Conservation (phyloP, 1,140 invertebrate genomes). For the Mylabris phalerata region DNA sequence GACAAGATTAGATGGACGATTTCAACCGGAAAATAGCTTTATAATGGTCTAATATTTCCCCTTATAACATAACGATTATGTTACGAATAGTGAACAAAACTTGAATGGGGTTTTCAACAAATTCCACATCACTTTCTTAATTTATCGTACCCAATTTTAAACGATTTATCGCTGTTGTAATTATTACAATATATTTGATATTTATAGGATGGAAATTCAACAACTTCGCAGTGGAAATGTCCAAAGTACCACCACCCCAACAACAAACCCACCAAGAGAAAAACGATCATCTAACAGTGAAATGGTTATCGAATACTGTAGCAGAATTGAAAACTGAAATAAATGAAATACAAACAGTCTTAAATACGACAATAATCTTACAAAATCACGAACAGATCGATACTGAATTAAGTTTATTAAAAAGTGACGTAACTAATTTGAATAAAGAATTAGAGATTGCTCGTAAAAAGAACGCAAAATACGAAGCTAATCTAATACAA, state of each 20-base stretch:
- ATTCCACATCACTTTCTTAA: too few species aligned
- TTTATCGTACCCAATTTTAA: too few species aligned
- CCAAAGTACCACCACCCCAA: conserved; percentile 9
- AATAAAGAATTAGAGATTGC: conserved; percentile 35
- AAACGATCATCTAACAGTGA: conserved; percentile 43
- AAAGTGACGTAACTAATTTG: conserved; percentile 38
- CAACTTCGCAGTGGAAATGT: conserved; percentile 26
- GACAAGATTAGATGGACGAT: conserved; percentile 5
- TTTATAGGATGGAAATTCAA: conserved; percentile 37
- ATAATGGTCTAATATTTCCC: not conserved
- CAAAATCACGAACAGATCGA: conserved; percentile 35
- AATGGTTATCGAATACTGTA: conserved; percentile 42
- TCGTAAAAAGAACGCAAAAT: conserved; percentile 32
- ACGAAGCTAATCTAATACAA: conserved; percentile 32
- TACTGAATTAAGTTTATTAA: conserved; percentile 33
- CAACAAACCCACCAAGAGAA: conserved; percentile 29
- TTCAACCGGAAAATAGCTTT: conserved; percentile 10
- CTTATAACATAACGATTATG: too few species aligned
- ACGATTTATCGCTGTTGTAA: too few species aligned
- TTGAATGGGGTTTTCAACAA: too few species aligned
- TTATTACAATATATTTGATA: not conserved
- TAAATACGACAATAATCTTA: conserved; percentile 38
- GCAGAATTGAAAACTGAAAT: conserved; percentile 41
- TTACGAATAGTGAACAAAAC: too few species aligned
- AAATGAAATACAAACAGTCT: conserved; percentile 38